Percentiles rank a stretch among this genome's conserved stretches.
Conservation (phyloP, 2,113 vertebrate species). For the Gymnarchus niloticus region DNA sequence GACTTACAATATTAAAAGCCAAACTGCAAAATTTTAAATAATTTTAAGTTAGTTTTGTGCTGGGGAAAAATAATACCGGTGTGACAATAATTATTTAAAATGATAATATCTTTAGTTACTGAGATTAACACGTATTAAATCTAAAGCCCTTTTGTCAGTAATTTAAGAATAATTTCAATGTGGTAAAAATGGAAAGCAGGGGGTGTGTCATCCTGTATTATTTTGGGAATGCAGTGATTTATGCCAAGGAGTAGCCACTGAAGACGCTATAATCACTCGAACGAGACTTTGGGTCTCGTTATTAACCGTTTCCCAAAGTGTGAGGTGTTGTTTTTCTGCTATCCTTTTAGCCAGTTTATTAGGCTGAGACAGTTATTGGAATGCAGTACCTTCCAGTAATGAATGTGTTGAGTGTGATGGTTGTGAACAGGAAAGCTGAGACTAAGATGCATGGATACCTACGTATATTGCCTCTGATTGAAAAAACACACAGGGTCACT, state of each 20-base stretch:
- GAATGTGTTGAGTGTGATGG: not conserved
- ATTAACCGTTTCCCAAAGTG: conserved; percentile 47
- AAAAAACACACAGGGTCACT: not conserved
- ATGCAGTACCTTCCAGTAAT: conserved; percentile 21
- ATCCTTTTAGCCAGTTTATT: not conserved
- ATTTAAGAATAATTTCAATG: conserved; percentile 54
- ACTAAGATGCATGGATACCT: no score
- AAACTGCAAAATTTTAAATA: not conserved
- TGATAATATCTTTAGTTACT: conserved; percentile 20
- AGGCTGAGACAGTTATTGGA: conserved; percentile 26
- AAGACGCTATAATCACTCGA: conserved; percentile 58
- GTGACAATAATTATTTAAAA: conserved; percentile 23
- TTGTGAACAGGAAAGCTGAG: not conserved
- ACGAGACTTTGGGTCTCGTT: conserved; percentile 44
- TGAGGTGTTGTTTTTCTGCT: conserved; percentile 24
- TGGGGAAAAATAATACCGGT: not conserved
- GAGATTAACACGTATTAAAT: conserved; percentile 32
- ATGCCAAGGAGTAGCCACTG: conserved; percentile 42
- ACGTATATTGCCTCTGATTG: no score
- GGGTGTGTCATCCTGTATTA: conserved; percentile 46
- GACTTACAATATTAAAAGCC: conserved; percentile 35
- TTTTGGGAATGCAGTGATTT: conserved; percentile 54
- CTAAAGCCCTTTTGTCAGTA: conserved; percentile 40
- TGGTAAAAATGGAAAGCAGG: conserved; percentile 39
- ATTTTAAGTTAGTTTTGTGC: not conserved